A percentile compares a stretch with the other conserved stretches of the same genome.
phyloP scores from a whole-genome alignment of 1,140 invertebrate genomes.

The Trypoxylus dichotomus region DNA sequence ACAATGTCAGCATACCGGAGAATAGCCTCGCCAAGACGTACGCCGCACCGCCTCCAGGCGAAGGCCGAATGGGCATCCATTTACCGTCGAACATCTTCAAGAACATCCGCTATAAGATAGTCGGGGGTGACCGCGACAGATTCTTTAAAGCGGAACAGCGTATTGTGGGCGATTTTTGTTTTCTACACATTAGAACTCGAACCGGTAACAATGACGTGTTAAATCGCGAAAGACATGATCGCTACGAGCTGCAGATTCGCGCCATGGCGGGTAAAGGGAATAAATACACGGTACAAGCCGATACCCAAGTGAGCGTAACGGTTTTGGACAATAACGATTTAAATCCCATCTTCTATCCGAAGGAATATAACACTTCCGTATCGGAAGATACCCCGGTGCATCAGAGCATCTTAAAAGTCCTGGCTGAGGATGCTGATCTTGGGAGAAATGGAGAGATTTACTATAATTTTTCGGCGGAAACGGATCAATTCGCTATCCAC shows the following conservation, averaged over 20 bases:
- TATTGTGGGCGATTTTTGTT: conserved; percentile 90
- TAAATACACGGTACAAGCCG: conserved; percentile 64
- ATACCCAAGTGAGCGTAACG: conserved; percentile 75
- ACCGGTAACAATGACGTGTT: conserved; percentile 82
- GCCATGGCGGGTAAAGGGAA: conserved; percentile 68
- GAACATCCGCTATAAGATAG: conserved; percentile 80
- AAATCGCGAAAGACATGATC: conserved; percentile 87
- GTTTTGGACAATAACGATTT: conserved; percentile 91
- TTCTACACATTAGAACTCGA: conserved; percentile 82
- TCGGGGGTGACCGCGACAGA: conserved; percentile 81
- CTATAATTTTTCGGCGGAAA: conserved; percentile 85
- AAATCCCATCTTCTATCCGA: conserved; percentile 87
- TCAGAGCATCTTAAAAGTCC: conserved; percentile 72
- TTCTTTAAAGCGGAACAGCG: conserved; percentile 91
- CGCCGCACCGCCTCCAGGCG: conserved; percentile 60
- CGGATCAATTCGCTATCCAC: conserved; percentile 87
- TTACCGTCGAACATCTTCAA: conserved; percentile 47
- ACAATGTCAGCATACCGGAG: conserved; percentile 91
- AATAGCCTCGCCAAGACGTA: conserved; percentile 88
- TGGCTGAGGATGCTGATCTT: conserved; percentile 91
- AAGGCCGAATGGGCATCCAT: conserved; percentile 59
- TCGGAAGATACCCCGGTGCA: conserved; percentile 87
- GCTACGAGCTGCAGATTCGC: conserved; percentile 78
- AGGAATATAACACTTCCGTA: conserved; percentile 83
- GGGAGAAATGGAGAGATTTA: conserved; percentile 95